Conservation (phyloP, 2,113 vertebrate species). For the Nothobranchius furzeri region DNA sequence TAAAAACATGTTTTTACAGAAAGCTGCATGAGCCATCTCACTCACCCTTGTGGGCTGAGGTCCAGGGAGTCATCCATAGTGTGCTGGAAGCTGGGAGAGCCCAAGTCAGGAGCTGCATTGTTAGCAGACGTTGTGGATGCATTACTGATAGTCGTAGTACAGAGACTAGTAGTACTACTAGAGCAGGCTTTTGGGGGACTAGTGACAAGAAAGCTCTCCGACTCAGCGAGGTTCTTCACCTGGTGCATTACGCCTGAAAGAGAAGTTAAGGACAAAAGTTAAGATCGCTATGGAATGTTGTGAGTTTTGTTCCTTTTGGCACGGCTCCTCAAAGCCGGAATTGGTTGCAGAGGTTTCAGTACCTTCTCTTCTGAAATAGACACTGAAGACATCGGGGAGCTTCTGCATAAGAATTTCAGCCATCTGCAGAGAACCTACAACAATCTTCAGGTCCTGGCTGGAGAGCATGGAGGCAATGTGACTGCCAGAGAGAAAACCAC, state of each 20-base stretch:
- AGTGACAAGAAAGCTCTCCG: conserved; percentile 89
- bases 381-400: conserved; percentile 97
- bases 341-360: conserved; percentile 26
- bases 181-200: conserved; percentile 95
- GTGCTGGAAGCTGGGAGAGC: conserved; percentile 95
- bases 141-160: conserved; percentile 90
- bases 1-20: too few species aligned
- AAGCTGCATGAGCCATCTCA: conserved; percentile 13
- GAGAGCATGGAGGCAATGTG: conserved; percentile 99
- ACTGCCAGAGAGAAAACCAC: conserved; percentile 76
- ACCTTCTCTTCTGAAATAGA: conserved; percentile 99
- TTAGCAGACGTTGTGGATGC: conserved; percentile 87
- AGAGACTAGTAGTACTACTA: conserved; percentile 89
- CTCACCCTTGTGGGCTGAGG: conserved; percentile 97
- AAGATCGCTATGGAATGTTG: too few species aligned
- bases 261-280: not conserved
- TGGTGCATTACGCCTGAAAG: conserved; percentile 98
- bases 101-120: conserved; percentile 88
- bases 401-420: conserved; percentile 99
- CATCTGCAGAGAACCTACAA: conserved; percentile 99
- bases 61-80: conserved; percentile 97
- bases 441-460: conserved; percentile 99
- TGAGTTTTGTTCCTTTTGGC: too few species aligned
- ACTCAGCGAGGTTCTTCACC: conserved; percentile 96
- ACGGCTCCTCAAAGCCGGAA: too few species aligned